Conservation (phyloP, 92 coral and sea anemone genomes). For the Siderastrea radians region DNA sequence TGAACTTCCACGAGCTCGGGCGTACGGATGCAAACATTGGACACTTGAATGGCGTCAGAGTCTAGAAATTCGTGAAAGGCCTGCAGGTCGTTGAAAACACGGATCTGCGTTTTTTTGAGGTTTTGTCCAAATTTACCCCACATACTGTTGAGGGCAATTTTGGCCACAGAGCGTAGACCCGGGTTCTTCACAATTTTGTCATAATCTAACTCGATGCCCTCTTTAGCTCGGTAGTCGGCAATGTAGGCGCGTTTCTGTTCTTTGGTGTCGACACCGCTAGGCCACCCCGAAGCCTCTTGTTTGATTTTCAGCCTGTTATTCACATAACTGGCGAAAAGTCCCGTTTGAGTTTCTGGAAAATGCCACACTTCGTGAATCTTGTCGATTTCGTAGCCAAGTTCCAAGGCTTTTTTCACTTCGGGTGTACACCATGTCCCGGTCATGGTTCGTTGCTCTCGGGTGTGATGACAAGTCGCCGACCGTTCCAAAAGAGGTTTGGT, state of each 20-base stretch:
- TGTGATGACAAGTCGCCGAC: not conserved
- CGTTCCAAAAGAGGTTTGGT: not conserved
- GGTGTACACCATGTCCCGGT: not conserved
- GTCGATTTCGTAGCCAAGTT: not conserved
- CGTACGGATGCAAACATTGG: no score
- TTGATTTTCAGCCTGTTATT: not conserved
- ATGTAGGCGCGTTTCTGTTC: not conserved
- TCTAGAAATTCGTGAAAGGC: no score
- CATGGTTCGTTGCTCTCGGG: no score
- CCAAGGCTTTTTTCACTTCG: not conserved
- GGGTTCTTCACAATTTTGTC: constrained; percentile 1
- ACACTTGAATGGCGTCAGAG: no score
- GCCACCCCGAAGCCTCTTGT: constrained; percentile 31
- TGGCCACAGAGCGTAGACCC: constrained; percentile 21
- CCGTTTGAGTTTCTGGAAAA: not conserved
- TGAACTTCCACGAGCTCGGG: no score
- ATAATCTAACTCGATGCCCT: constrained; percentile 20
- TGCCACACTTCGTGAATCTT: constrained; percentile 9
- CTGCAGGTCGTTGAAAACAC: no score
- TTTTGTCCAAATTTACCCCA: constrained; percentile 6
- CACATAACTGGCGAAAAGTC: constrained; percentile 21
- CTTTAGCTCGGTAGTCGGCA: not conserved
- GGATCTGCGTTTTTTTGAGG: no score
- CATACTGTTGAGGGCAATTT: constrained; percentile 4
- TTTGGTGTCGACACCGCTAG: not conserved